Conservation (phyloP, 2,888 invertebrate genomes). For the Ctena decussata region DNA sequence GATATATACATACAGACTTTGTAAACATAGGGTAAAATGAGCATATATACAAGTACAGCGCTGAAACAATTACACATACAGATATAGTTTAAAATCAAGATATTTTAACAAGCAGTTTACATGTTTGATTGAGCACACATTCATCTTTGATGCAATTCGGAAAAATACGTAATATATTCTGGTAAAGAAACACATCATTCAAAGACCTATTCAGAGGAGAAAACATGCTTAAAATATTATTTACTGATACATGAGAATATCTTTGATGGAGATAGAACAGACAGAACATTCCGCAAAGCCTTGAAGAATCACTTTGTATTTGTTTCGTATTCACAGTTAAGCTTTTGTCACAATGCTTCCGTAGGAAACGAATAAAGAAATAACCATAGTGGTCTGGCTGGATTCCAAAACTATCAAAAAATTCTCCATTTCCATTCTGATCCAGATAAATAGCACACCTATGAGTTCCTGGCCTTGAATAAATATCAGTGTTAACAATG, state of each 20-base stretch:
- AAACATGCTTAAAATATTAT: neutral
- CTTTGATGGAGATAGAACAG: neutral
- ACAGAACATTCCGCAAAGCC: neutral
- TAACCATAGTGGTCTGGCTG: neutral
- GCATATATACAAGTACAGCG: no score
- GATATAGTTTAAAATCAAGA: no score
- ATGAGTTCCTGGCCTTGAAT: neutral
- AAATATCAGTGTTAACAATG: neutral
- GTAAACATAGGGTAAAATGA: no score
- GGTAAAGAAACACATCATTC: neutral
- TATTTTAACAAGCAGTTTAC: no score
- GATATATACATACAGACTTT: no score
- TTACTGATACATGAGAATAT: neutral
- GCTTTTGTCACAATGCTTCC: neutral
- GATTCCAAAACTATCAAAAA: neutral
- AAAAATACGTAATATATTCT: no score
- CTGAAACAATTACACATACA: no score
- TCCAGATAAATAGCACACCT: neutral
- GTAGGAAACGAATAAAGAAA: neutral
- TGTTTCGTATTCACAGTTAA: neutral
- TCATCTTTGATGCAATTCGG: no score
- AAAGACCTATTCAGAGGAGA: neutral
- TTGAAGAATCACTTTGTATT: neutral
- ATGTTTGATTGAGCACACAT: no score
- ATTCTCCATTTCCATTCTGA: neutral